Evolutionary conservation across 2,888 invertebrate genomes (phyloP).

Genomic region (Helleia helle): DNA sequence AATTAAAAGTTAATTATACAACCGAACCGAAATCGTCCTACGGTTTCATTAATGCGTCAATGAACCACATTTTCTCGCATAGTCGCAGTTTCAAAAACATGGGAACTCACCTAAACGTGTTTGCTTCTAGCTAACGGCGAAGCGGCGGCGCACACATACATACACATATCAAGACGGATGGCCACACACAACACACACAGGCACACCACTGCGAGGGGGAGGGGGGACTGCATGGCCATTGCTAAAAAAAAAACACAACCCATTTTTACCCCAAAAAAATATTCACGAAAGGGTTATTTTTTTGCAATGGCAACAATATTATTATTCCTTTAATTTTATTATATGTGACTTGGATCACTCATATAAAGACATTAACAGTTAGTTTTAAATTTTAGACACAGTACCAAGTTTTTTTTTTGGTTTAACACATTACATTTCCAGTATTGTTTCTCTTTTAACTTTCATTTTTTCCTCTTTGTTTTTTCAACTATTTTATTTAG

Average conservation of each 20-base stretch:
- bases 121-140: slow-evolving; percentile 71
- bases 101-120: slow-evolving; percentile 55
- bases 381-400: slow-evolving; percentile 59
- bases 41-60: too few relatives aligned
- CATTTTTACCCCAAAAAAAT: slow-evolving; percentile 14
- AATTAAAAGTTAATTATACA: too few relatives aligned
- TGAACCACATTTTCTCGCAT: slow-evolving; percentile 18
- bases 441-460: slow-evolving; percentile 30
- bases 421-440: slow-evolving; percentile 60
- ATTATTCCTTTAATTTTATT: slow-evolving; percentile 61
- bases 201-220: slow-evolving; percentile 50
- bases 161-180: slow-evolving; percentile 72
- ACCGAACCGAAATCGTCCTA: too few relatives aligned
- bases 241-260: slow-evolving; percentile 22
- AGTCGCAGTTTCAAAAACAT: slow-evolving; percentile 29
- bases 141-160: slow-evolving; percentile 57
- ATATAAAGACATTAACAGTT: slow-evolving; percentile 72
- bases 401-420: slow-evolving; percentile 28
- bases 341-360: slow-evolving; percentile 65
- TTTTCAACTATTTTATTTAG: slow-evolving; percentile 31
- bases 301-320: slow-evolving; percentile 47
- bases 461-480: slow-evolving; percentile 31
- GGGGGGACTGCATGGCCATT: slow-evolving; percentile 42
- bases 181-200: slow-evolving; percentile 59
- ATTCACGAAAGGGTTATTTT: slow-evolving; percentile 24